phyloP scores from a whole-genome alignment of 2,797 vertebrate species.

The Centroberyx gerrardi region DNA sequence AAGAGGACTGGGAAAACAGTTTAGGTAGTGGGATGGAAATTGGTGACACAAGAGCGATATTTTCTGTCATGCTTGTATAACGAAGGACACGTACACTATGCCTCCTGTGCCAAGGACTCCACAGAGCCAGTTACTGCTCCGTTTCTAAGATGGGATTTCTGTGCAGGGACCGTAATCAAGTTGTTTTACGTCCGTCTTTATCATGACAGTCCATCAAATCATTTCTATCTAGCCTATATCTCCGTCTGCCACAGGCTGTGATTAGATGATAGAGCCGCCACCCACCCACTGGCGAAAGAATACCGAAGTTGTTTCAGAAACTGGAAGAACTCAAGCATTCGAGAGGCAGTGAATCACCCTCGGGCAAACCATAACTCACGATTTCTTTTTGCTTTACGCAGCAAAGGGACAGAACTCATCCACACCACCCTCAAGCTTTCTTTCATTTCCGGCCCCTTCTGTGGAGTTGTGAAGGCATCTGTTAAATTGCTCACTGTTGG shows the following conservation, averaged over 20 bases:
- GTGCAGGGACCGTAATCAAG: no score
- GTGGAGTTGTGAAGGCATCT: no score
- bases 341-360: background rate
- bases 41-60: background rate
- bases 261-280: no score
- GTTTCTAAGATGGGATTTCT: no score
- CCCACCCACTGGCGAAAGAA: no score
- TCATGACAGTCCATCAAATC: no score
- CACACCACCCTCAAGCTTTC: background rate
- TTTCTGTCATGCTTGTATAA: background rate
- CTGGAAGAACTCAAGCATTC: background rate
- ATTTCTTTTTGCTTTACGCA: conserved; percentile 8
- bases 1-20: background rate
- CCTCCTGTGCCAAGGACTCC: background rate
- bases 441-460: background rate
- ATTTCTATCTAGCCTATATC: no score
- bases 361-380: background rate
- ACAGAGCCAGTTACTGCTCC: background rate
- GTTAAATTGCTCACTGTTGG: no score
- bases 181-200: no score
- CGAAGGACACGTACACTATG: background rate
- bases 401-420: conserved; percentile 3
- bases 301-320: no score
- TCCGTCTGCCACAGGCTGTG: no score
- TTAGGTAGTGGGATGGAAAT: background rate